Evolutionary conservation across 2,888 invertebrate species (phyloP).

Genomic region (Morinoia aosen): DNA sequence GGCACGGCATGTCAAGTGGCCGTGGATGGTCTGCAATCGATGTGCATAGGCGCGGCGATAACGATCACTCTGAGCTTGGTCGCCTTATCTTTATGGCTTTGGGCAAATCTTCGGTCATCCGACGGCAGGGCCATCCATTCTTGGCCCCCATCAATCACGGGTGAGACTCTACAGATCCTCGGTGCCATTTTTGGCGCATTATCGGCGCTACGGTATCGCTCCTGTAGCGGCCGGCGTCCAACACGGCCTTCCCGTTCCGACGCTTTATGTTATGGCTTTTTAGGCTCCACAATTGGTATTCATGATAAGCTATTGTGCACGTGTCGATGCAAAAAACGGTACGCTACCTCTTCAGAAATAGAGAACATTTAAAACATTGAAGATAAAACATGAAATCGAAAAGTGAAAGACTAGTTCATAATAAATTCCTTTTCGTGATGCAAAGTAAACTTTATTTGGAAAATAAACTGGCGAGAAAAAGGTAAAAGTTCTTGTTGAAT

Average conservation of each 20-base stretch:
- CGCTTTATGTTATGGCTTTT: not conserved
- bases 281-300: not conserved
- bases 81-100: constrained; percentile 30
- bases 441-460: no score
- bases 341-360: not conserved
- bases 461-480: no score
- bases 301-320: not conserved
- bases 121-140: not conserved
- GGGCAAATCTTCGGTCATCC: constrained; percentile 20
- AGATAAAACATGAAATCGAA: not conserved
- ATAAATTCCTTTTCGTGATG: no score
- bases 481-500: no score
- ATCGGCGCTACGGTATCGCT: not conserved
- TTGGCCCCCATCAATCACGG: constrained; percentile 6
- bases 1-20: not conserved
- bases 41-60: constrained; percentile 1
- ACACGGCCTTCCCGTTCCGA: not conserved
- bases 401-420: no score
- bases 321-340: not conserved
- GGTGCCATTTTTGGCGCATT: constrained; percentile 34
- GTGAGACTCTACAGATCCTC: not conserved
- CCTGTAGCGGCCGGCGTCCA: not conserved
- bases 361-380: not conserved
- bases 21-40: not conserved
- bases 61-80: not conserved